Evolutionary conservation across 2,113 vertebrate species (phyloP).

Genomic region (Cinclus cinclus): DNA sequence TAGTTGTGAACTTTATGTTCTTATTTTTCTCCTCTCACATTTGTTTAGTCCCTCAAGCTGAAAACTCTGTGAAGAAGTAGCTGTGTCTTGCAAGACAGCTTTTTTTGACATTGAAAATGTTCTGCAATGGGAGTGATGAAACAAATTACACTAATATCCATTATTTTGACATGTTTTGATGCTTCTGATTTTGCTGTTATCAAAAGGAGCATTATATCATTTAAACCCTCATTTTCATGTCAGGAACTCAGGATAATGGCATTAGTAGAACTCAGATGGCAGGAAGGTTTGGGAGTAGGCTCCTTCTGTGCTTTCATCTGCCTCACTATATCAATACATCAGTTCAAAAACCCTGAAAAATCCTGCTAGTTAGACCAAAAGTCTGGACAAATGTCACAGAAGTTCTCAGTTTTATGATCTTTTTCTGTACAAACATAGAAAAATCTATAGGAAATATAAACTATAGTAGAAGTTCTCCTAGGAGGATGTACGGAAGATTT

Average conservation of each 20-base stretch:
- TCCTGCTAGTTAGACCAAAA: neutral
- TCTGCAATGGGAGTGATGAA: neutral
- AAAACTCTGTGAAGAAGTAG: neutral
- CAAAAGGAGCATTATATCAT: neutral
- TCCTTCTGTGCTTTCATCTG: neutral
- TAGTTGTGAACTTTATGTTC: neutral
- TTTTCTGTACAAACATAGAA: neutral
- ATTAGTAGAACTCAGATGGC: neutral
- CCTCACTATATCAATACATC: neutral
- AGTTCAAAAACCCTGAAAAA: neutral
- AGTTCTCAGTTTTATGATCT: neutral
- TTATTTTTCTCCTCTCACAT: neutral
- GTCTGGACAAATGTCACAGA: neutral
- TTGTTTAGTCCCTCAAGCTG: neutral
- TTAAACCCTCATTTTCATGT: slow-evolving; percentile 1
- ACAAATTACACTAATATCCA: neutral
- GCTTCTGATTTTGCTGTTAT: neutral
- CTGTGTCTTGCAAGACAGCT: neutral
- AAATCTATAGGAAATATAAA: neutral
- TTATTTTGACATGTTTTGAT: slow-evolving; percentile 4
- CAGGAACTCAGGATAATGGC: neutral
- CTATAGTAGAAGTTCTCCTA: neutral
- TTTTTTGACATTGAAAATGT: neutral
- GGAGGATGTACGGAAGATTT: neutral
- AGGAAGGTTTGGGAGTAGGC: neutral